Conservation (phyloP, 2,888 invertebrate genomes). For the Tridacna gigas region DNA sequence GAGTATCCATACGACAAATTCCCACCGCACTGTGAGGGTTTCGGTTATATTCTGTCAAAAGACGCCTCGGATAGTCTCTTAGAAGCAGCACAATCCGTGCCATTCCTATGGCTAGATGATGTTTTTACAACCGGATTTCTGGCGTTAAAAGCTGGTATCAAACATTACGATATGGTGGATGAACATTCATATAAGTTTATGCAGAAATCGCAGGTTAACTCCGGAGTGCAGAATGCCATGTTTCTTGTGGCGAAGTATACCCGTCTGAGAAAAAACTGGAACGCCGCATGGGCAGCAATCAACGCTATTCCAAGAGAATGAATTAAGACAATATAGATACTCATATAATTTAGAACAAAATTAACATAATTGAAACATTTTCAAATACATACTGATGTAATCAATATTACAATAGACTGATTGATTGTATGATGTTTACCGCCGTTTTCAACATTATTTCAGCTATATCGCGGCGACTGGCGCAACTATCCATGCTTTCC, state of each 20-base stretch:
- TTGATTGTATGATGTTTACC: no score
- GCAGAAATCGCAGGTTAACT: conserved; percentile 36
- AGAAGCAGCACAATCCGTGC: conserved; percentile 44
- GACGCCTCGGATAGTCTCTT: conserved; percentile 26
- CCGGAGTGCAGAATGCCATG: conserved; percentile 23
- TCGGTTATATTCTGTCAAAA: conserved; percentile 50
- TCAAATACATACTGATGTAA: no score
- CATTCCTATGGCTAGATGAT: conserved; percentile 74
- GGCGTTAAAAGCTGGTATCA: conserved; percentile 49
- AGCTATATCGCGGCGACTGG: neutral
- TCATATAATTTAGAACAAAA: neutral
- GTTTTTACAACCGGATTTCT: conserved; percentile 76
- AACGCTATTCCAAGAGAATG: neutral
- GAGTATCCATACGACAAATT: conserved; percentile 70
- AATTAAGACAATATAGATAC: neutral
- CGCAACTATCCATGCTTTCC: neutral
- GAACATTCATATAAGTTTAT: conserved; percentile 41
- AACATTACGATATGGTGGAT: conserved; percentile 40
- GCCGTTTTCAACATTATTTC: neutral
- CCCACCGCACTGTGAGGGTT: conserved; percentile 75
- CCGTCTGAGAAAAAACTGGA: conserved; percentile 39
- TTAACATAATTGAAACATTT: no score
- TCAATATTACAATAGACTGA: no score
- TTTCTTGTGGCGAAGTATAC: conserved; percentile 34
- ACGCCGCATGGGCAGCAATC: conserved; percentile 31